Evolutionary conservation across 2,113 vertebrate species (phyloP).

Genomic region (Uria lomvia): DNA sequence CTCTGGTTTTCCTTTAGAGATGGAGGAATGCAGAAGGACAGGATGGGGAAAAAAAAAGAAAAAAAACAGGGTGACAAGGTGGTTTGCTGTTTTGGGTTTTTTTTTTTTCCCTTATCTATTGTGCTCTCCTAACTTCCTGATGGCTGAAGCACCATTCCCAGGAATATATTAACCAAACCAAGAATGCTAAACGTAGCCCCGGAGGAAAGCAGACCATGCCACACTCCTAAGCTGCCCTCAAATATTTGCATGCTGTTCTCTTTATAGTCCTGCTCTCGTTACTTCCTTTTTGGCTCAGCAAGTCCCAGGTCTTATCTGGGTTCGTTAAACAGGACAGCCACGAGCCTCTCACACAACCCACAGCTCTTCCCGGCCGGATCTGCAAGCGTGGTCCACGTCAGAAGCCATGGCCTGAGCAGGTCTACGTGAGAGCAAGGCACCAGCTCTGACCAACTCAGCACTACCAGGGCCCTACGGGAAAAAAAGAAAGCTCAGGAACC

Average conservation of each 20-base stretch:
- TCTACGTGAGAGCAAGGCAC: background rate
- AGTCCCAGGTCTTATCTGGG: background rate
- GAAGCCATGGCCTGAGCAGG: background rate
- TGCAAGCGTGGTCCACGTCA: rapidly evolving
- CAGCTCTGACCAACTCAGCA: background rate
- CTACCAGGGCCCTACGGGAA: rapidly evolving
- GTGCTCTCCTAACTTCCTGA: background rate
- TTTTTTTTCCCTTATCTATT: background rate
- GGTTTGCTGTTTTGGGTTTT: no score
- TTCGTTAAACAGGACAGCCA: background rate
- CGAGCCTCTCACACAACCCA: rapidly evolving
- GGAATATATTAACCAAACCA: background rate
- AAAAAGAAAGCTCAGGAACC: background rate
- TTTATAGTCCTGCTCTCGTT: background rate
- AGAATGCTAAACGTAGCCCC: background rate
- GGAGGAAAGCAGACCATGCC: background rate
- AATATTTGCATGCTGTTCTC: background rate
- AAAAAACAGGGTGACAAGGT: background rate
- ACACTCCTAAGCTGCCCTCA: background rate
- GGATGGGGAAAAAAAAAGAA: rapidly evolving
- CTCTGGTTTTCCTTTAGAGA: background rate
- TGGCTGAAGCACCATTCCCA: background rate
- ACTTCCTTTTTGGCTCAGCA: background rate
- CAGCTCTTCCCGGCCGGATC: background rate
- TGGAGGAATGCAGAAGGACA: background rate